A percentile compares a stretch with the other conserved stretches of the same genome.
phyloP scores from a whole-genome alignment of 2,888 invertebrate species.

The Pollenia griseotomentosa region DNA sequence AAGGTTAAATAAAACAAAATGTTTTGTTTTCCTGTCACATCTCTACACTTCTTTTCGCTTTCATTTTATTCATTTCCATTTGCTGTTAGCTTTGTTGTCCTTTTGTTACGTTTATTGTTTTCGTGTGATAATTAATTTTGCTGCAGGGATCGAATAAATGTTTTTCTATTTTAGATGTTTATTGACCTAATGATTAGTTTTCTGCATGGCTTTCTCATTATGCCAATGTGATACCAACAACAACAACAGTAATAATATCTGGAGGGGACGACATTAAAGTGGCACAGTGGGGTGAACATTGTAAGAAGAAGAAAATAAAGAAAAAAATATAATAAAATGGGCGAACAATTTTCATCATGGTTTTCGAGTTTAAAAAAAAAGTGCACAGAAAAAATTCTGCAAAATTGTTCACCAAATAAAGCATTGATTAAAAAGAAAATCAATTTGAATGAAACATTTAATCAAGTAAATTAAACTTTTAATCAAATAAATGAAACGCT shows the following conservation, averaged over 20 bases:
- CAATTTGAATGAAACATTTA: no score
- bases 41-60: neutral
- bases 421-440: no score
- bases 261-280: neutral
- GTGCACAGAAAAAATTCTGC: no score
- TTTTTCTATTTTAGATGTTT: conserved; percentile 31
- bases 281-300: neutral
- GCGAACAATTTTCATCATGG: no score
- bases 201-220: conserved; percentile 13
- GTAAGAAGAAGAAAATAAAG: no score
- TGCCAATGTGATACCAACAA: neutral
- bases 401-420: no score
- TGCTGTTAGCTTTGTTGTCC: neutral
- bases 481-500: no score
- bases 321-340: no score
- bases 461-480: no score
- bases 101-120: conserved; percentile 45
- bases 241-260: neutral
- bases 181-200: conserved; percentile 49
- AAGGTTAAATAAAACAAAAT: conserved; percentile 17
- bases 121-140: conserved; percentile 56
- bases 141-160: conserved; percentile 43
- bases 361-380: no score
- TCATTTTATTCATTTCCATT: conserved; percentile 11
- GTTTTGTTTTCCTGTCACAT: conserved; percentile 11